Percentiles rank a stretch among this genome's conserved stretches.
Evolutionary conservation across 1,140 invertebrate species (phyloP).

Genomic region (Anastatus disparis): DNA sequence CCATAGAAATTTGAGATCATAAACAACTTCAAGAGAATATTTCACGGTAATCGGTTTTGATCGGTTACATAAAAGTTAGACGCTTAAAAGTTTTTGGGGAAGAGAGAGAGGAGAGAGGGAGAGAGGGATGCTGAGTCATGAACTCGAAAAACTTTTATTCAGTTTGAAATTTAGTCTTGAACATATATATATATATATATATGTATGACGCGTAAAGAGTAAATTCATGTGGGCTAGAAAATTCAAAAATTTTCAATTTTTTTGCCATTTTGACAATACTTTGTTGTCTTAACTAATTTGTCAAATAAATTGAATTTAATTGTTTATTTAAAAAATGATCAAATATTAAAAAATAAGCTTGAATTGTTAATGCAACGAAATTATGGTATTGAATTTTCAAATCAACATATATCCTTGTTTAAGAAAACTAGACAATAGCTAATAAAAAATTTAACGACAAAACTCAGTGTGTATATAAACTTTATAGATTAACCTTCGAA

Average conservation of each 20-base stretch:
- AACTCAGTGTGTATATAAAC: background rate
- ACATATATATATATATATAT: background rate
- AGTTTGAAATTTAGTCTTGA: constrained; percentile 9
- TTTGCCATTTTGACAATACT: too few species aligned
- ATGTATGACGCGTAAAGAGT: background rate
- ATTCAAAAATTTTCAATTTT: background rate
- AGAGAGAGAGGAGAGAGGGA: too few species aligned
- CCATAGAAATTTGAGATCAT: background rate
- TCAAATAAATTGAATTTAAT: too few species aligned
- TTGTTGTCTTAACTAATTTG: too few species aligned
- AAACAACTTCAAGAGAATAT: constrained; percentile 1
- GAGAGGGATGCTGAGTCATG: background rate
- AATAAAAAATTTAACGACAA: too few species aligned
- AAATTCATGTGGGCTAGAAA: background rate
- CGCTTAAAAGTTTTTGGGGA: background rate
- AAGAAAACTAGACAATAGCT: too few species aligned
- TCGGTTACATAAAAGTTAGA: constrained; percentile 16
- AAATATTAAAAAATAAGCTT: too few species aligned
- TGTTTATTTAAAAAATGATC: too few species aligned
- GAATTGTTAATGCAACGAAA: too few species aligned
- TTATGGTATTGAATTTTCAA: too few species aligned
- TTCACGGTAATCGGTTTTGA: constrained; percentile 30
- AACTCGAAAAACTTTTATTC: constrained; percentile 21
- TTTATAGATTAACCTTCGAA: background rate
- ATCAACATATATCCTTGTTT: too few species aligned